Percentiles rank a stretch among this genome's conserved stretches.
These are phyloP conservation scores for Phyllotis vaccarum DNA, from an alignment of 2,797 vertebrate species.

Conservation along the genomic window DNA sequence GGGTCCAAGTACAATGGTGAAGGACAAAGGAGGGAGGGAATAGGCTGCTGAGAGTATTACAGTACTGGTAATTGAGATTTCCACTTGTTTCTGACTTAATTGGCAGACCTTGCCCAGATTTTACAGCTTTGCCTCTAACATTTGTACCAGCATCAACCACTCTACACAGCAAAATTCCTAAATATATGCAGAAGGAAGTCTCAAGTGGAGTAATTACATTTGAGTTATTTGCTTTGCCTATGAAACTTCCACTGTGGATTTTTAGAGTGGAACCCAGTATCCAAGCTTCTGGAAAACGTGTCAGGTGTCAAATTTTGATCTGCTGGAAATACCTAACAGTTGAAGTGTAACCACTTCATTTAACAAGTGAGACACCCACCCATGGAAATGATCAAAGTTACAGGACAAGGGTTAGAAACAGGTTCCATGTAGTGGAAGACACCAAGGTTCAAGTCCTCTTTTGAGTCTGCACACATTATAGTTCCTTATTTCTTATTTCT, in stretches of 20 bases:
- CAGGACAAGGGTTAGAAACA: background rate
- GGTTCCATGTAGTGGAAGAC: background rate
- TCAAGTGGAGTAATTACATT: background rate
- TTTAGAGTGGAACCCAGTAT: background rate
- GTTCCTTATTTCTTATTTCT: background rate
- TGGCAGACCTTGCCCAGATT: background rate
- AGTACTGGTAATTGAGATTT: background rate
- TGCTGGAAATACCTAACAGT: background rate
- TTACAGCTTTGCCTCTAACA: background rate
- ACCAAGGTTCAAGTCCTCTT: background rate
- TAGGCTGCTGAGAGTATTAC: background rate
- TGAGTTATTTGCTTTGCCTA: background rate
- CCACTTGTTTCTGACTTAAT: background rate
- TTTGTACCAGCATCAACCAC: background rate
- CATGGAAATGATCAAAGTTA: background rate
- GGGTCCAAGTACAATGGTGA: too few species aligned
- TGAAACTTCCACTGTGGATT: background rate
- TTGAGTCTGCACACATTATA: background rate
- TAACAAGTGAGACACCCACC: background rate
- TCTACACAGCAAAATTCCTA: background rate
- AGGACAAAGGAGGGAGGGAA: background rate
- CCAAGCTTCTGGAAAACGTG: constrained; percentile 3
- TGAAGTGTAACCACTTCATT: too few species aligned
- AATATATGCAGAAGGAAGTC: background rate
- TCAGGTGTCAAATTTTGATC: constrained; percentile 14